Conservation (phyloP, 2,797 vertebrate species). For the Poeciliopsis turneri region DNA sequence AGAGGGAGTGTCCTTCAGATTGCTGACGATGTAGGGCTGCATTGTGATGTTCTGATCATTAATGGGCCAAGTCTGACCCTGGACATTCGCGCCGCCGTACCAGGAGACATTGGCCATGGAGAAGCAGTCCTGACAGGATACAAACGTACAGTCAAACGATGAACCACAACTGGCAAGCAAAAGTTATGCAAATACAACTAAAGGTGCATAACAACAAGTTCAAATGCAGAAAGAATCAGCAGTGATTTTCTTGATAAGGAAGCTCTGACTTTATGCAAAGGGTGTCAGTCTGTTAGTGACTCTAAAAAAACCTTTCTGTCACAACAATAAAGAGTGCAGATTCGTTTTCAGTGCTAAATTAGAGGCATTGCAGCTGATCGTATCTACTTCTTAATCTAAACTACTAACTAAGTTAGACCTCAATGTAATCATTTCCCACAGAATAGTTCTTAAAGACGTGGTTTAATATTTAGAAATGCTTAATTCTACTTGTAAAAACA, state of each 20-base stretch:
- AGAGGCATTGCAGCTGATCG: neutral
- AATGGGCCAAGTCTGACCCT: conserved; percentile 87
- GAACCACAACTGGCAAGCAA: neutral
- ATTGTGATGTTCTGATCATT: conserved; percentile 81
- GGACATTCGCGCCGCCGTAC: conserved; percentile 87
- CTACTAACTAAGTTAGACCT: neutral
- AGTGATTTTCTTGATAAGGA: neutral
- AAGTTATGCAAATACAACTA: neutral
- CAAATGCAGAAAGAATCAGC: neutral
- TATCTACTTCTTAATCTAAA: neutral
- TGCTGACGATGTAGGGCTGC: conserved; percentile 84
- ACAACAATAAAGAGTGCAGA: neutral
- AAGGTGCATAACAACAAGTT: neutral
- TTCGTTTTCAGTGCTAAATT: neutral
- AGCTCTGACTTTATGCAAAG: neutral
- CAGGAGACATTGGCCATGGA: conserved; percentile 92
- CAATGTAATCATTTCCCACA: neutral
- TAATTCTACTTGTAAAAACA: neutral
- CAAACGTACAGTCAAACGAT: neutral
- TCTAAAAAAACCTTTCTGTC: neutral
- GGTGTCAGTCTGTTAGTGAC: neutral
- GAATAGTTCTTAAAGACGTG: neutral
- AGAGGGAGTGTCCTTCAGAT: conserved; percentile 78
- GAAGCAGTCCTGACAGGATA: conserved; percentile 86
- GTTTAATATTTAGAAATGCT: neutral